Conservation (phyloP, 2,888 invertebrate species). For the Himalopsyche japonica region DNA sequence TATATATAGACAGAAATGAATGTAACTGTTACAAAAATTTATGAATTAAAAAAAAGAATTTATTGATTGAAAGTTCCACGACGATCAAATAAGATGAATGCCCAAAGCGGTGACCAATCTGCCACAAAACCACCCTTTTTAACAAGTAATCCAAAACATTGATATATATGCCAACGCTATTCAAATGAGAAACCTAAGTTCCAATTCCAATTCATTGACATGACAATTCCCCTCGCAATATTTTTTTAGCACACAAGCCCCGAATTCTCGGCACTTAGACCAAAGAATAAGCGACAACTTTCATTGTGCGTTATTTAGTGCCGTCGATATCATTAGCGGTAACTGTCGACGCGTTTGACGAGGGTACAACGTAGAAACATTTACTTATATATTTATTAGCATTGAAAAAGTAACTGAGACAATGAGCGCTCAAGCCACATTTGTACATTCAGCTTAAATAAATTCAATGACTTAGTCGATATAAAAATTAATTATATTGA, state of each 20-base stretch:
- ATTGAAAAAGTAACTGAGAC: neutral
- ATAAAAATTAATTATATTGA: too few species aligned
- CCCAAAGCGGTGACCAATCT: too few species aligned
- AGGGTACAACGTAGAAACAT: neutral
- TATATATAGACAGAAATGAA: too few species aligned
- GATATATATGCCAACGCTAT: too few species aligned
- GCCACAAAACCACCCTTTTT: too few species aligned
- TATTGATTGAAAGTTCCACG: too few species aligned
- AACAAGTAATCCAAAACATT: too few species aligned
- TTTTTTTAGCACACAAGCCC: neutral
- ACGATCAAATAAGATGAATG: too few species aligned
- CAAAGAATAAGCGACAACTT: neutral
- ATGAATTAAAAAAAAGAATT: too few species aligned
- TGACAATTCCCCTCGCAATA: neutral
- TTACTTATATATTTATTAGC: neutral
- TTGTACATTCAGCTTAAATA: neutral
- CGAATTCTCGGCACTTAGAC: neutral
- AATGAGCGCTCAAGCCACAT: neutral
- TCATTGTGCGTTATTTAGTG: conserved; percentile 1
- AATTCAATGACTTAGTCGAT: too few species aligned
- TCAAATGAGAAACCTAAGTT: too few species aligned
- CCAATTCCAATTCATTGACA: neutral
- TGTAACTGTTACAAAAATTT: too few species aligned
- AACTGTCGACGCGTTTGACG: neutral
- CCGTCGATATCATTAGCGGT: neutral